Evolutionary conservation across 2,888 invertebrate genomes (phyloP), one percentile per base, ranked within the genome.

Genomic region (Cephonodes hylas): DNA sequence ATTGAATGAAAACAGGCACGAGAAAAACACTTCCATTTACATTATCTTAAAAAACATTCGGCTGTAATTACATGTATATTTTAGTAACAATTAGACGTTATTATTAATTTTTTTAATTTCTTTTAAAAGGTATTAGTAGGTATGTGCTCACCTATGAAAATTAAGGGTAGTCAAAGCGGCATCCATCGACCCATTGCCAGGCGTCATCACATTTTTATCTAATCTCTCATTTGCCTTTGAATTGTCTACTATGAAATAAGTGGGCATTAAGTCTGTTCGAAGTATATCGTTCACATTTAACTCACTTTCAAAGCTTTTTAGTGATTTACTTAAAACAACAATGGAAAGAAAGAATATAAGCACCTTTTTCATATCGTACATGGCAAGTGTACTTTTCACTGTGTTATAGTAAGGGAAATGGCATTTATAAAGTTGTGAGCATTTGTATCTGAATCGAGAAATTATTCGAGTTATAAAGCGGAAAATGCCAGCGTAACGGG

Each of bases 201-300:
- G 85, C 64, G 82, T 82, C 64, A 64, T 66, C n/a, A 66, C 58
- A 59, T 66, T 62, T 5, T 66, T 70, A 59, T 63, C 65, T 2
- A 66, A 67, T 25, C 75, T 75, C 27, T 70, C 69, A 58, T 76
- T 81, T 0, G 72, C 60, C 59, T 65, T 73, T n/a, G 72, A 68
- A 25, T 72, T 68, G 31, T 79, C 81, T 62, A 88, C 91, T 60
- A 96, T 90, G 64, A 96, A 87, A 67, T 93, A 94, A 0, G 94
- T 94, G 0, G 96, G 96, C 93, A 96, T 94, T 56, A 95, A 90
- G 83, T 95, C 94, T n/a, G 93, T 93, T 13, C 95, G 93, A 23
- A 96, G 84, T 74, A 96, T 95, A 82, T 96, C 96, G 66, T 96
- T 93, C 5, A 95, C 85, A 82, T 95, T 91, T 31, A 93, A 77